These are phyloP conservation scores for Bombus confusus DNA, from an alignment of 1,140 invertebrate genomes.

Conservation along the genomic window DNA sequence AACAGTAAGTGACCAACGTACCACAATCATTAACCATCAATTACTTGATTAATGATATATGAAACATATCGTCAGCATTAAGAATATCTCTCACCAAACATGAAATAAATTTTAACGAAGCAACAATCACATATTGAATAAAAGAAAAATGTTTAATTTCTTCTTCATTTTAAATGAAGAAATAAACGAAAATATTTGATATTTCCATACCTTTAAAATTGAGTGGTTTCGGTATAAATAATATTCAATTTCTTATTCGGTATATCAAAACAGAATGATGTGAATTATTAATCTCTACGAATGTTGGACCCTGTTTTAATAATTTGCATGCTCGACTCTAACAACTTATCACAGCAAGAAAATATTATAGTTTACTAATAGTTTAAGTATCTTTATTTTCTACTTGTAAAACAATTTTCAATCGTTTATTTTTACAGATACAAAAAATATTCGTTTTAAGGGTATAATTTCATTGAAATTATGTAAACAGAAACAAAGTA, in stretches of 20 bases:
- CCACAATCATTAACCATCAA: constrained; percentile 49
- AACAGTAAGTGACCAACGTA: constrained; percentile 56
- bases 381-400: constrained; percentile 6
- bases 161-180: neutral
- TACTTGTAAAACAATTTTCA: neutral
- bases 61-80: constrained; percentile 63
- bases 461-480: constrained; percentile 9
- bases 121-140: neutral
- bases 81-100: constrained; percentile 18
- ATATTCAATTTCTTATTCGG: constrained; percentile 16
- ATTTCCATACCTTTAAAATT: constrained; percentile 1
- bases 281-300: constrained; percentile 22
- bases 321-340: constrained; percentile 8
- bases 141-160: neutral
- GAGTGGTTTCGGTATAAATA: neutral
- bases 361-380: constrained; percentile 21
- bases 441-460: neutral
- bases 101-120: constrained; percentile 16
- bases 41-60: constrained; percentile 56
- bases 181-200: neutral
- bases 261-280: constrained; percentile 13
- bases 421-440: constrained; percentile 2
- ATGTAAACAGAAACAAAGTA: neutral
- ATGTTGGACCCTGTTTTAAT: constrained; percentile 59
- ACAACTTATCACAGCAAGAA: neutral